Percentiles rank a stretch among this genome's conserved stretches.
phyloP scores from a whole-genome alignment of 2,888 invertebrate genomes.

The Brachycybe producta region DNA sequence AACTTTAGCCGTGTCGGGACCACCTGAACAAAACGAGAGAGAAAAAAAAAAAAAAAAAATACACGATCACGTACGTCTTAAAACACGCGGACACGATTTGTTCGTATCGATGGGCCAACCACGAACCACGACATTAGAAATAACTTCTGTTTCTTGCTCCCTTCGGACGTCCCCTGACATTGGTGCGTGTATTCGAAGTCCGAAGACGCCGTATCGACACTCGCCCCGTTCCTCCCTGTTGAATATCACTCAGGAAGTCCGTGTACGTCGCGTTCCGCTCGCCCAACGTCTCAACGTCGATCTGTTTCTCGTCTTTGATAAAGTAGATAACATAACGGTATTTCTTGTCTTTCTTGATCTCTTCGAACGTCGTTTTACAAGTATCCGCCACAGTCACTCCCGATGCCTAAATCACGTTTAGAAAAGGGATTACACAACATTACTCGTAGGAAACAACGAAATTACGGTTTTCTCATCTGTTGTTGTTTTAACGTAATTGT shows the following conservation, averaged over 20 bases:
- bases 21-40: constrained; percentile 36
- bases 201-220: constrained; percentile 96
- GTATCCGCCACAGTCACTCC: constrained; percentile 91
- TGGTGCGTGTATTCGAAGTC: constrained; percentile 97
- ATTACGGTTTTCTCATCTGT: no score
- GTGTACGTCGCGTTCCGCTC: constrained; percentile 83
- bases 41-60: not conserved
- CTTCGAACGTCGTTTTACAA: constrained; percentile 89
- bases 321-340: constrained; percentile 93
- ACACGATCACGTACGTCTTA: not conserved
- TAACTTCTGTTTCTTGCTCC: constrained; percentile 82
- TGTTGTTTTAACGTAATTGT: no score
- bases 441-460: no score
- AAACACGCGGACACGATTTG: not conserved
- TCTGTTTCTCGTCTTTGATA: constrained; percentile 90
- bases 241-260: constrained; percentile 82
- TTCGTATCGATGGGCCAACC: not conserved
- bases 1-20: constrained; percentile 92
- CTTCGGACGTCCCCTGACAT: constrained; percentile 88
- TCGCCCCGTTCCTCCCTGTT: constrained; percentile 84
- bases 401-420: constrained; percentile 77
- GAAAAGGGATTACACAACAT: no score
- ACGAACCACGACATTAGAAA: constrained; percentile 85
- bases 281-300: constrained; percentile 82
- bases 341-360: constrained; percentile 95